Evolutionary conservation across 2,113 vertebrate genomes (phyloP).

Genomic region (Poecilia latipinna): DNA sequence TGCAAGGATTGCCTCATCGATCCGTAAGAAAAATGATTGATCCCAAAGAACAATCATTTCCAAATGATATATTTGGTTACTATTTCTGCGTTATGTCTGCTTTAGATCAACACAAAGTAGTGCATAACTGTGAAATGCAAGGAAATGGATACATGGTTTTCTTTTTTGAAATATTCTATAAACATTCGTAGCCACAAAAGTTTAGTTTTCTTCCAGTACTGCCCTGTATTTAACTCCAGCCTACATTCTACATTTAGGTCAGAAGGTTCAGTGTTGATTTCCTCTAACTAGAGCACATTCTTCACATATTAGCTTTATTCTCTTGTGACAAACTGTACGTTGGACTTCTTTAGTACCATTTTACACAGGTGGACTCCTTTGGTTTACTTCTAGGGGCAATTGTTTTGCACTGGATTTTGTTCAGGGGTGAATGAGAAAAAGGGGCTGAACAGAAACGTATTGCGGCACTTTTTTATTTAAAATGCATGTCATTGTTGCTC

Average conservation of each 20-base stretch:
- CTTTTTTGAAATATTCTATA: background rate
- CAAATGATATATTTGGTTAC: background rate
- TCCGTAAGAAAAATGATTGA: constrained; percentile 5
- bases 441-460: background rate
- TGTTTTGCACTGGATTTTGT: background rate
- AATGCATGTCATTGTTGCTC: background rate
- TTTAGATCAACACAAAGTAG: background rate
- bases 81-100: background rate
- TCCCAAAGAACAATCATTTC: background rate
- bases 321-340: background rate
- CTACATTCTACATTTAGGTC: background rate
- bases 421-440: background rate
- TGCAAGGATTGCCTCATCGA: constrained; percentile 52
- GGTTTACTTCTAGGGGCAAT: background rate
- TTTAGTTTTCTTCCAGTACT: background rate
- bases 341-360: background rate
- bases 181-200: background rate
- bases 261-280: background rate
- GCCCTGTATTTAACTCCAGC: background rate
- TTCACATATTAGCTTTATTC: background rate
- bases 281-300: background rate
- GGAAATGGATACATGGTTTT: too few relatives aligned
- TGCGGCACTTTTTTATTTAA: background rate
- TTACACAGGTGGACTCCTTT: background rate
- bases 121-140: background rate